Percentiles rank a stretch among this genome's conserved stretches.
phyloP scores from a whole-genome alignment of 2,113 vertebrate genomes.

The Mustelus asterias region DNA sequence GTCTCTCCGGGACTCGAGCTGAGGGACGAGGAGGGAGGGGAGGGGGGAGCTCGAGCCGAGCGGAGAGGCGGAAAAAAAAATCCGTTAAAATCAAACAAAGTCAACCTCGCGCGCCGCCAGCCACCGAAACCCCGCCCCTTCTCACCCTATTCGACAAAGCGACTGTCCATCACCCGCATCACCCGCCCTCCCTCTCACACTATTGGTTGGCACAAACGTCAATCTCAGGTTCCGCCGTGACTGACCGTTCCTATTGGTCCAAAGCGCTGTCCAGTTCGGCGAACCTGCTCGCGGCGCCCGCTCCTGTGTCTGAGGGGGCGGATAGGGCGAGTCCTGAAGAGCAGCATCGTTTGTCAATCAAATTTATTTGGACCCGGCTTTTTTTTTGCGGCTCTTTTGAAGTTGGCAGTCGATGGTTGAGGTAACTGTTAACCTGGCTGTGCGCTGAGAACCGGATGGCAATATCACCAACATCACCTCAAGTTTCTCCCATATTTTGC shows the following conservation, averaged over 20 bases:
- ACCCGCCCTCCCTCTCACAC: accelerated
- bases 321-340: neutral
- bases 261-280: neutral
- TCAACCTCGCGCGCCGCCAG: conserved; percentile 34
- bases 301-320: neutral
- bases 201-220: neutral
- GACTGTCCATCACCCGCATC: neutral
- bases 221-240: neutral
- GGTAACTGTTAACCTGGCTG: neutral
- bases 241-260: neutral
- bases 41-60: neutral
- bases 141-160: neutral
- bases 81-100: conserved; percentile 38
- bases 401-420: neutral
- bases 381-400: neutral
- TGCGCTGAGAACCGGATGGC: neutral
- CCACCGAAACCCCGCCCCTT: neutral
- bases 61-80: neutral
- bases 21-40: neutral
- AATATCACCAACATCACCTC: neutral
- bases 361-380: neutral
- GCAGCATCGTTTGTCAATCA: neutral
- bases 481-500: neutral
- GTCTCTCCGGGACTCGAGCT: neutral
- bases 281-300: neutral